Base-by-base conservation (phyloP, 2,888 invertebrate genomes). In the Lasius fuliginosus region DNA sequence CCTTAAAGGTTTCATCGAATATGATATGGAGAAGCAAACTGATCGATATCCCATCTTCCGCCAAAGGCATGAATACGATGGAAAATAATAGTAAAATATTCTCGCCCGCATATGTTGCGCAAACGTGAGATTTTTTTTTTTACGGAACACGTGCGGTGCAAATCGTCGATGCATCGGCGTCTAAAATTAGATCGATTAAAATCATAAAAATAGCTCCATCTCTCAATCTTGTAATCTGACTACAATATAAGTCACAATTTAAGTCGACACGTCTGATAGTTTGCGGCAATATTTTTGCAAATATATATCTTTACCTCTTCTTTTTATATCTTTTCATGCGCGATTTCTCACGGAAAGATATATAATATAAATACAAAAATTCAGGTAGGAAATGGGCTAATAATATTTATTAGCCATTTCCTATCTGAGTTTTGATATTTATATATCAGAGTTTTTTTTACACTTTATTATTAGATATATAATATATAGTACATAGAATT, bases 31-130 rank as follows among this genome's bases (percentile, higher is more conserved):
- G 27, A 76, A 65, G 36, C 46, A n/a, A 4, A n/a, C 58, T 42
- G 42, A 77, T 77, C 77, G 42, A 77, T 77, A 77, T 30, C 30
- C 40, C 3, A 68, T 68, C 69, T 40, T 73, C 11, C 73, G 40
- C 23, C 40, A 68, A 65, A 36, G 40, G 18, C 40, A n/a, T 23
- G 30, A 68, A 77, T 18, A 40, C 40, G 40, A 77, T 30, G 68
- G 40, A 30, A 77, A 56, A 68, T 49, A n/a, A n/a, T 42, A 23
- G 33, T 18, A 15, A 42, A 67, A 68, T 18, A 56, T 68, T 56
- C 3, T 15, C 53, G 40, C 30, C 53, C 67, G 56, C 40, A n/a
- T 15, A 33, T 1, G 58, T 18, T 30, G 58, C 69, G 1, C 56
- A 36, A 60, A 30, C n/a, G 11, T 18, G 42, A 4, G 12, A 30